Percentiles rank a stretch among this genome's conserved stretches.
These are phyloP conservation scores for Phalanger gymnotis DNA, from an alignment of 2,797 vertebrate species.

Conservation along the genomic window DNA sequence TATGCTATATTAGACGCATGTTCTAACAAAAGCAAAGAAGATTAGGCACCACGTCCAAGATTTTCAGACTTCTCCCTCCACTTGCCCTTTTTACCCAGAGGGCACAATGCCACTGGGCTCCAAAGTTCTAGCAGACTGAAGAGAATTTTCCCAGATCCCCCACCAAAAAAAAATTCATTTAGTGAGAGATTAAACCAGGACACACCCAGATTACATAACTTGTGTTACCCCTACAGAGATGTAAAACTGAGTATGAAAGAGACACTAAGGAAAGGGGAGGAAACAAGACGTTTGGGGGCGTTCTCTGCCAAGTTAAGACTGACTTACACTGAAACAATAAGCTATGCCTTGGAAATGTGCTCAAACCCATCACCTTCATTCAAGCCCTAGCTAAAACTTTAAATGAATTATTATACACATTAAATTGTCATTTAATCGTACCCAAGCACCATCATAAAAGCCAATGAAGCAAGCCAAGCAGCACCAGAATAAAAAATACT, in stretches of 20 bases:
- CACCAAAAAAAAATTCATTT: background rate
- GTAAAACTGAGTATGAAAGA: background rate
- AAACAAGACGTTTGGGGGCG: slow-evolving; percentile 24
- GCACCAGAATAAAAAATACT: slow-evolving; percentile 75
- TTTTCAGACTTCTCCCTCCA: background rate
- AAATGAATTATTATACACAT: slow-evolving; percentile 80
- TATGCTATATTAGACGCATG: background rate
- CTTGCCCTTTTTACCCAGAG: background rate
- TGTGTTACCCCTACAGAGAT: slow-evolving; percentile 31
- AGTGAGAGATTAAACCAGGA: background rate
- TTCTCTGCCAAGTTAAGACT: slow-evolving; percentile 57
- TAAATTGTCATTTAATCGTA: slow-evolving; percentile 80
- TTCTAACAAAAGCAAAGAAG: background rate
- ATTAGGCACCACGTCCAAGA: background rate
- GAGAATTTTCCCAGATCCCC: slow-evolving; percentile 24
- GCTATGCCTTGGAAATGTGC: slow-evolving; percentile 53
- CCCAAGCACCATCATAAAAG: slow-evolving; percentile 80
- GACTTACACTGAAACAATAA: slow-evolving; percentile 56
- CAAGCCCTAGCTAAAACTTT: slow-evolving; percentile 76
- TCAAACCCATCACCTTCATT: slow-evolving; percentile 77
- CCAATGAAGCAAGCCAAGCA: slow-evolving; percentile 79
- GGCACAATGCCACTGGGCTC: background rate
- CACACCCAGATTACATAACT: slow-evolving; percentile 31
- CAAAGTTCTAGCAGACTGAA: background rate
- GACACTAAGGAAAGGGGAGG: slow-evolving; percentile 24